These are phyloP conservation scores for Hirtodrosophila histrioides DNA, from an alignment of 2,888 invertebrate species.

Conservation along the genomic window DNA sequence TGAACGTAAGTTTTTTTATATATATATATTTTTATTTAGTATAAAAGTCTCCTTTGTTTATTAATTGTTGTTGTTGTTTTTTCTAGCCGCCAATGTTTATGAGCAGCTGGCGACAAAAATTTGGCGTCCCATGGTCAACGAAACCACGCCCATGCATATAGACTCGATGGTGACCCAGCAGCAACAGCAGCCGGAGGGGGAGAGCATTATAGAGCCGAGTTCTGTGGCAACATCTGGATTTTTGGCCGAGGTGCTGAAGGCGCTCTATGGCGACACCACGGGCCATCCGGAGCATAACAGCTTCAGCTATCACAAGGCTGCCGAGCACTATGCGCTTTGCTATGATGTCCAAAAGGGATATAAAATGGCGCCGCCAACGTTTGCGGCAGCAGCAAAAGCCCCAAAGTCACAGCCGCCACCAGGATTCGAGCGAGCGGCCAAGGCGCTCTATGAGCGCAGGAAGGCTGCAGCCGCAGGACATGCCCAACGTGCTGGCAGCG, in stretches of 20 bases:
- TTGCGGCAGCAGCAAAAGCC: neutral
- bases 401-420: constrained; percentile 35
- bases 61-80: no score
- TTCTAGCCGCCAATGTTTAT: constrained; percentile 32
- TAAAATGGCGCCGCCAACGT: no score
- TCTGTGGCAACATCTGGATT: constrained; percentile 14
- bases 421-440: constrained; percentile 47
- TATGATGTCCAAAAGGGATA: no score
- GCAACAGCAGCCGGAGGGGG: neutral
- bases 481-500: constrained; percentile 14
- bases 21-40: neutral
- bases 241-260: constrained; percentile 70
- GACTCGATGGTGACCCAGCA: constrained; percentile 5
- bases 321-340: constrained; percentile 77
- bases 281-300: constrained; percentile 72
- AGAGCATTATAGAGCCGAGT: neutral
- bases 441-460: constrained; percentile 42
- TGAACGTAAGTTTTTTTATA: constrained; percentile 17
- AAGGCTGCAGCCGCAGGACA: constrained; percentile 10
- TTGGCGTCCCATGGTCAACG: constrained; percentile 46
- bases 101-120: constrained; percentile 51
- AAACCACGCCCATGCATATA: constrained; percentile 2
- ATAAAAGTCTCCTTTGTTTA: no score
- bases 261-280: constrained; percentile 67
- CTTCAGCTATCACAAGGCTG: constrained; percentile 74